Percentiles rank a stretch among this genome's conserved stretches.
Evolutionary conservation across 2,113 vertebrate species (phyloP).

Genomic region (Chionomys nivalis): DNA sequence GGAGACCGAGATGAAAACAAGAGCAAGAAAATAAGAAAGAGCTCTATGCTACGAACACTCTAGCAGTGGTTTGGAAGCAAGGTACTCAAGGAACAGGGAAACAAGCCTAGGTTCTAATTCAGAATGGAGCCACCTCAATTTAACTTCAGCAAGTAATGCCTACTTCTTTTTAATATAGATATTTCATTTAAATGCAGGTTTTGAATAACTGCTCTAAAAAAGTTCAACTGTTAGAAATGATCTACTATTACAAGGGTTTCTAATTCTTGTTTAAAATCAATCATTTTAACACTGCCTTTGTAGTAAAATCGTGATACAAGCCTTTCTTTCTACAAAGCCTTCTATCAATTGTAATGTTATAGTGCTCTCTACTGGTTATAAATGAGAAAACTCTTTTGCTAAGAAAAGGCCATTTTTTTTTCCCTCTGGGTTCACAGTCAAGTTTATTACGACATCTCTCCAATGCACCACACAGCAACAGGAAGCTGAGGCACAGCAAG

Average conservation of each 20-base stretch:
- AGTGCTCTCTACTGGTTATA: constrained; percentile 87
- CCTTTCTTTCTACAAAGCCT: constrained; percentile 68
- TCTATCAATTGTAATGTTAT: constrained; percentile 85
- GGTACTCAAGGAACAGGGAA: constrained; percentile 20
- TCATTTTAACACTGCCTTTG: constrained; percentile 72
- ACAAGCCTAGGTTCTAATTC: constrained; percentile 31
- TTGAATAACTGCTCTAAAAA: constrained; percentile 74
- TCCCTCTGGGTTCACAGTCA: constrained; percentile 9
- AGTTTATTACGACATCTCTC: background rate
- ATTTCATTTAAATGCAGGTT: constrained; percentile 61
- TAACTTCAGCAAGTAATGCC: constrained; percentile 4
- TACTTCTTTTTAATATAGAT: constrained; percentile 73
- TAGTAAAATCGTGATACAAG: constrained; percentile 57
- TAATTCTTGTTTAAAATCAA: constrained; percentile 70
- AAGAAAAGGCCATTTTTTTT: constrained; percentile 60
- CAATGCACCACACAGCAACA: background rate
- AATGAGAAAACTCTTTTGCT: constrained; percentile 82
- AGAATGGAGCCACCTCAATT: constrained; percentile 24
- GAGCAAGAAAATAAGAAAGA: constrained; percentile 12
- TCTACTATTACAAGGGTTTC: constrained; percentile 72
- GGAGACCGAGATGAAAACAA: background rate
- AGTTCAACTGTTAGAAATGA: constrained; percentile 72
- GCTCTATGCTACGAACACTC: background rate
- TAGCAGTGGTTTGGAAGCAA: constrained; percentile 51
- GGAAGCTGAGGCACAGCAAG: background rate